Conservation (phyloP, 2,797 vertebrate species). For the Gorsachius magnificus region DNA sequence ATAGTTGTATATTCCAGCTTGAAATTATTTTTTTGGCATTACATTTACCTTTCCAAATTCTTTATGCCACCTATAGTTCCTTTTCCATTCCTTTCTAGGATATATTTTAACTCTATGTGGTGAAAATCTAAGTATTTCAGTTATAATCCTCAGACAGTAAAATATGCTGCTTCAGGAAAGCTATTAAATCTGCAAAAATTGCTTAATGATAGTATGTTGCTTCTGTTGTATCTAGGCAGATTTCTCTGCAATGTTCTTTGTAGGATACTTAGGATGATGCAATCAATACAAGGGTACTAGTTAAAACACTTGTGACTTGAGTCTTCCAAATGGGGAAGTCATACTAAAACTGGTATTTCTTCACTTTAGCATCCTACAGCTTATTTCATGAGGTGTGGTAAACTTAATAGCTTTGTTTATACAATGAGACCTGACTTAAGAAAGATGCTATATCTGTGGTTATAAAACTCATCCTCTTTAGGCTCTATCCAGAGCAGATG, state of each 20-base stretch:
- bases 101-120: background rate
- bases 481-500: background rate
- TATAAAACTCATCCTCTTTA: background rate
- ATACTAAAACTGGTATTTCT: background rate
- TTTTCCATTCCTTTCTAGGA: background rate
- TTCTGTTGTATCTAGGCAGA: background rate
- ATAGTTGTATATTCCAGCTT: background rate
- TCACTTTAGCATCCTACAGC: background rate
- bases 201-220: background rate
- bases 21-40: background rate
- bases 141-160: background rate
- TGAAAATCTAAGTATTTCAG: background rate
- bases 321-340: background rate
- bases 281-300: background rate
- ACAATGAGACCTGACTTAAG: background rate
- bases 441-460: background rate
- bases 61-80: background rate
- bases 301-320: background rate
- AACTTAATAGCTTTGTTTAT: background rate
- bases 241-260: background rate
- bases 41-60: background rate
- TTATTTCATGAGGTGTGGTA: background rate
- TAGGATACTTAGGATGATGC: background rate
- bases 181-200: background rate
- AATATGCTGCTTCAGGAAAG: background rate